Evolutionary conservation across 2,888 invertebrate genomes (phyloP).

Genomic region (Meiosimyza decipiens): DNA sequence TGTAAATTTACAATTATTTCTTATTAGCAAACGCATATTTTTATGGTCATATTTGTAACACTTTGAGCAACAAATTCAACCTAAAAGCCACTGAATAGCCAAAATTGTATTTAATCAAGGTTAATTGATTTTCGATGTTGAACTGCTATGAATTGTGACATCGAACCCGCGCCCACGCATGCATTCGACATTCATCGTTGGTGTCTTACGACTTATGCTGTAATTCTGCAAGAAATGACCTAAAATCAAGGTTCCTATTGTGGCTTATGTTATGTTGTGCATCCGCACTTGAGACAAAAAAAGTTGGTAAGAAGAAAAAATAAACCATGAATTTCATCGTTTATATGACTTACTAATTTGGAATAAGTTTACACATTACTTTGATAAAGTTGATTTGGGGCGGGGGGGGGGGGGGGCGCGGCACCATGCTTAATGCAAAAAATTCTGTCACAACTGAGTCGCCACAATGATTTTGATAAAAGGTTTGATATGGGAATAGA

Average conservation of each 20-base stretch:
- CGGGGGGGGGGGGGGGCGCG: too few relatives aligned
- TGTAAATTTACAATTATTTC: neutral
- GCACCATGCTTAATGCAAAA: too few relatives aligned
- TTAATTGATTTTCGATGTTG: neutral
- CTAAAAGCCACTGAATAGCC: neutral
- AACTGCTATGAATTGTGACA: neutral
- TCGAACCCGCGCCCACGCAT: neutral
- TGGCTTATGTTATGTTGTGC: too few relatives aligned
- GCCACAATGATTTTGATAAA: too few relatives aligned
- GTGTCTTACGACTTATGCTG: neutral
- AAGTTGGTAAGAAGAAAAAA: too few relatives aligned
- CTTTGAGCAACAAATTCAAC: neutral
- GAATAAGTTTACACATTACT: too few relatives aligned
- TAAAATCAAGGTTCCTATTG: conserved; percentile 22
- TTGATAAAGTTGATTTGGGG: too few relatives aligned
- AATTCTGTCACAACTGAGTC: too few relatives aligned
- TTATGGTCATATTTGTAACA: neutral
- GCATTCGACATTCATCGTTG: neutral
- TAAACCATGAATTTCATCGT: too few relatives aligned
- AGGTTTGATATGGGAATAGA: too few relatives aligned
- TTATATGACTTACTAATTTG: too few relatives aligned
- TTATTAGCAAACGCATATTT: neutral
- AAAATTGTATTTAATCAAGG: conserved; percentile 2
- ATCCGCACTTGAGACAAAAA: too few relatives aligned
- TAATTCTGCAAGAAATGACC: conserved; percentile 18